phyloP scores from a whole-genome alignment of 1,140 invertebrate genomes.

The Scylla paramamosain region DNA sequence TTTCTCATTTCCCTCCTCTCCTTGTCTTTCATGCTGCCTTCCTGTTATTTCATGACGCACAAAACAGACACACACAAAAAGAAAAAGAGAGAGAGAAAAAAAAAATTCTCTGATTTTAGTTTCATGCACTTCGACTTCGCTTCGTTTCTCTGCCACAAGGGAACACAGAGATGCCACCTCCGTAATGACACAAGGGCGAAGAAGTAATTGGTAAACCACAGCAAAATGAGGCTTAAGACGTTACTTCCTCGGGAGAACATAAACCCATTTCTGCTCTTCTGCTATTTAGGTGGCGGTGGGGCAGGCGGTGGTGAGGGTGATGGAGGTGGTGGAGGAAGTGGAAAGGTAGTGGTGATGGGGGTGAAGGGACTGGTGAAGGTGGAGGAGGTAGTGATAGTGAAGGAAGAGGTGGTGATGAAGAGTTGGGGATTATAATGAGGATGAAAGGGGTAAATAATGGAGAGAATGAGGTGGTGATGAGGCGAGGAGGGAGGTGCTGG shows the following conservation, averaged over 20 bases:
- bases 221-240: not conserved
- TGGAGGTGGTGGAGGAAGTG: not conserved
- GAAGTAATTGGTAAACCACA: not conserved
- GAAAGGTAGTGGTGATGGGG: not conserved
- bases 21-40: not conserved
- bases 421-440: not conserved
- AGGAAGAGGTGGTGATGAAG: no score
- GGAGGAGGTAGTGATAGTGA: no score
- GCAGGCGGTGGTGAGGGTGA: not conserved
- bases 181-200: not conserved
- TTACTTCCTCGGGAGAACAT: not conserved
- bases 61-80: not conserved
- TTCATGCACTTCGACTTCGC: not conserved
- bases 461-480: no score
- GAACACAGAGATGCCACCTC: not conserved
- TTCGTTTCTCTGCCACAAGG: not conserved
- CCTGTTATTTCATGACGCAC: not conserved
- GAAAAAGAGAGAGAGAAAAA: no score
- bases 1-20: not conserved
- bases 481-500: not conserved
- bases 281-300: not conserved
- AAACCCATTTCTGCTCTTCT: not conserved
- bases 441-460: not conserved
- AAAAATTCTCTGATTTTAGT: conserved; percentile 1
- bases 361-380: no score